Base-by-base conservation (phyloP, 2,888 invertebrate genomes). In the Julus scandinavius region DNA sequence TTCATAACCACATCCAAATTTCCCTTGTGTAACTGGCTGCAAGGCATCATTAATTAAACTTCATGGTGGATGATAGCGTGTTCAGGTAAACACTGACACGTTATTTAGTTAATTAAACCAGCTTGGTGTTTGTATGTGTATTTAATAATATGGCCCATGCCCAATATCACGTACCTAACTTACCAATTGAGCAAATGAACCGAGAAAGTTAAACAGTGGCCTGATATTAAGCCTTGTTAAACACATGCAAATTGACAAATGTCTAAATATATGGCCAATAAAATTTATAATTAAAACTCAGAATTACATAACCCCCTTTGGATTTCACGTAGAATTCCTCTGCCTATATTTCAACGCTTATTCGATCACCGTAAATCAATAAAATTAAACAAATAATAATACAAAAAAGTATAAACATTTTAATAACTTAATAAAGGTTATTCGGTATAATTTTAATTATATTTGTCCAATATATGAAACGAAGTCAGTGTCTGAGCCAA, bases 261-360 rank as follows among this genome's bases (percentile, higher is more conserved):
- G 38, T 11, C 13, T 80, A 80, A 80, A 80, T 80, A 80, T 80
- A 80, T 80, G 80, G 38, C 38, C 38, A 80, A 80, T 80, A 80
- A 80, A 80, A 80, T 20, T 38, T 38, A 80, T 80, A 29, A 80
- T 80, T 80, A 80, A 80, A 80, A 80, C 38, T 80, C 80, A 80
- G 20, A 38, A 38, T 29, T 13, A 38, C 80, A 80, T 13, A 80
- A 9, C 38, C 80, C 80, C 80, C 13, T 38, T 13, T 20, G 29
- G 11, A 15, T 13, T 80, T 1, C 63, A 20, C 29, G 29, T 15
- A 13, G 29, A 72, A 72, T 11, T 11, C n/a, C 6, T 63, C 63
- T 63, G 2, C n/a, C 63, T 6, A 2, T n/a, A 63, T 17, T n/a
- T n/a, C 63, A 5, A n/a, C n/a, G 63, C 63, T n/a, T 63, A 17